Conservation (phyloP, 1,140 invertebrate genomes). For the Bemisia tabaci region DNA sequence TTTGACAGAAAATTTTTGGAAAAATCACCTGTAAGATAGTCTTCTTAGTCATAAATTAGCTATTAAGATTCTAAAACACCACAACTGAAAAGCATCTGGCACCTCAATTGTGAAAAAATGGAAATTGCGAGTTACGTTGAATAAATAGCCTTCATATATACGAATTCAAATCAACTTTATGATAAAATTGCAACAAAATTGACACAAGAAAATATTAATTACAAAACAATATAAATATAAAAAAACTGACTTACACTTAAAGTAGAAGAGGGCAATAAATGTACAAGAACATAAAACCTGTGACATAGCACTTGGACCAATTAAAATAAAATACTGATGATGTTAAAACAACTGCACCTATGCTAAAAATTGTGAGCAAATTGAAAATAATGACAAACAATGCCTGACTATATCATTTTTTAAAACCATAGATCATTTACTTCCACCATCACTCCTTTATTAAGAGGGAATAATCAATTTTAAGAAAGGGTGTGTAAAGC, state of each 20-base stretch:
- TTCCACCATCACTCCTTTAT: neutral
- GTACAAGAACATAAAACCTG: neutral
- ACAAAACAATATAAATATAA: neutral
- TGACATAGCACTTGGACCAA: neutral
- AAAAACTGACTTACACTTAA: neutral
- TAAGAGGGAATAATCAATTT: neutral
- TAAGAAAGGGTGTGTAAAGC: neutral
- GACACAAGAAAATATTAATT: neutral
- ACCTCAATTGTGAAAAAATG: too few species aligned
- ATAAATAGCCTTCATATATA: too few species aligned
- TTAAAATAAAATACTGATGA: neutral
- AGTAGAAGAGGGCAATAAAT: neutral
- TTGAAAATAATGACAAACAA: neutral
- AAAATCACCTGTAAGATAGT: too few species aligned
- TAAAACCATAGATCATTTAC: neutral
- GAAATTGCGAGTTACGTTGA: too few species aligned
- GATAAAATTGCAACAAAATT: neutral
- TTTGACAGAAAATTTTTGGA: too few species aligned
- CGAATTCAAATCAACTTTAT: neutral
- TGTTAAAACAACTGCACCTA: neutral
- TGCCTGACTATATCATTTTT: neutral
- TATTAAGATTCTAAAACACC: too few species aligned
- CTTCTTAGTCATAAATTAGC: too few species aligned
- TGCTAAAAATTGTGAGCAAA: too few species aligned
- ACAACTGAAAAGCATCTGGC: too few species aligned